Conservation (phyloP, 2,888 invertebrate species). For the Lampropteryx suffumata region DNA sequence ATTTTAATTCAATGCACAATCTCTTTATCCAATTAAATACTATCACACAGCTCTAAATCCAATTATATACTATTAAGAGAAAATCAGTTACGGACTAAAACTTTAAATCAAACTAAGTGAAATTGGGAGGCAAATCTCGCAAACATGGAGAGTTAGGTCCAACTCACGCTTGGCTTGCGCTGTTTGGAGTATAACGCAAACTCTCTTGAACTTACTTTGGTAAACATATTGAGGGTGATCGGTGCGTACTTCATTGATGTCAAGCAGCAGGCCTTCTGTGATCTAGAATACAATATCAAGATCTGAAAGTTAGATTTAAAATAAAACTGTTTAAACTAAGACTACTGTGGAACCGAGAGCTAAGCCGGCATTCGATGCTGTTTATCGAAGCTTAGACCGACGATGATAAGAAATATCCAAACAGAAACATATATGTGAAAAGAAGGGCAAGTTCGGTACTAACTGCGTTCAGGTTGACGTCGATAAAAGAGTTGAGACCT, state of each 20-base stretch:
- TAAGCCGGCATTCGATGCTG: too few relatives aligned
- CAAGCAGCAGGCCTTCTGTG: slow-evolving; percentile 39
- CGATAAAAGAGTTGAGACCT: too few relatives aligned
- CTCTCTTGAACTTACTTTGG: slow-evolving; percentile 35
- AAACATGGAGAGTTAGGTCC: slow-evolving; percentile 6
- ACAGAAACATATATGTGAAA: too few relatives aligned
- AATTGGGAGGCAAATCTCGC: slow-evolving; percentile 18
- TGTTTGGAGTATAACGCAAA: slow-evolving; percentile 2
- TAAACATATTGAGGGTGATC: slow-evolving; percentile 41
- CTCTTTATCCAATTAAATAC: not conserved
- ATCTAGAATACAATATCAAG: slow-evolving; percentile 34
- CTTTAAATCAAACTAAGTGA: slow-evolving; percentile 12
- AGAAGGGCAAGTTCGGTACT: too few relatives aligned
- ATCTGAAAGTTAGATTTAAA: too few relatives aligned
- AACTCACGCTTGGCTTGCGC: slow-evolving; percentile 6
- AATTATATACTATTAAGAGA: slow-evolving; percentile 14
- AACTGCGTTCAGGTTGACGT: too few relatives aligned
- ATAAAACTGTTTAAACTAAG: too few relatives aligned
- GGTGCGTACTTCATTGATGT: slow-evolving; percentile 41
- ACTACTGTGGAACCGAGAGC: too few relatives aligned
- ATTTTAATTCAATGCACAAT: too few relatives aligned
- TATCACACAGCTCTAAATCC: slow-evolving; percentile 11
- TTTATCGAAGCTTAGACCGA: too few relatives aligned
- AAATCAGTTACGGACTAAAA: slow-evolving; percentile 17
- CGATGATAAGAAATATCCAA: too few relatives aligned